Conservation (phyloP, 2,888 invertebrate species). For the Phengaris arion region DNA sequence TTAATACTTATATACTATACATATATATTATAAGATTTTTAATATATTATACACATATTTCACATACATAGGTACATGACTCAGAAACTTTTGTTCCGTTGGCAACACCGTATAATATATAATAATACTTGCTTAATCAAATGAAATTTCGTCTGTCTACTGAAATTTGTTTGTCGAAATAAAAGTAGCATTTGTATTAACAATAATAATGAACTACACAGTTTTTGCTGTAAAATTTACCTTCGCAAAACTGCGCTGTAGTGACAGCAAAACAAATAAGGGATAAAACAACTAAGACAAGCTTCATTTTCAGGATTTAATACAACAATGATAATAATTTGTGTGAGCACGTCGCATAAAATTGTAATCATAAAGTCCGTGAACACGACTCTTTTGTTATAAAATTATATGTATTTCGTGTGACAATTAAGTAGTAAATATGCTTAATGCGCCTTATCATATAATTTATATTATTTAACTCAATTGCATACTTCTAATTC, state of each 20-base stretch:
- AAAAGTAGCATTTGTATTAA: no score
- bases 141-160: no score
- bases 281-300: not conserved
- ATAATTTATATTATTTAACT: not conserved
- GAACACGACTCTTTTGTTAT: not conserved
- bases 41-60: no score
- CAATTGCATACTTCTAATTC: no score
- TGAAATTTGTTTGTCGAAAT: no score
- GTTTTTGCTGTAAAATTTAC: not conserved
- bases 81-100: no score
- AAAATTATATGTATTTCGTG: conserved; percentile 7
- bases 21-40: no score
- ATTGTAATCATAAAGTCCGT: not conserved
- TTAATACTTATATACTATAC: no score
- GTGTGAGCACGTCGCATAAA: not conserved
- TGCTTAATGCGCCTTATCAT: not conserved
- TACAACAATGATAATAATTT: not conserved
- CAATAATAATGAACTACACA: no score
- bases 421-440: not conserved
- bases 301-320: conserved; percentile 1
- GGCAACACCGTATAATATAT: no score
- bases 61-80: no score
- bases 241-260: not conserved
- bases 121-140: no score
- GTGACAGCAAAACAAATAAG: not conserved